phyloP scores from a whole-genome alignment of 2,797 vertebrate genomes.

The Cynopterus sphinx region DNA sequence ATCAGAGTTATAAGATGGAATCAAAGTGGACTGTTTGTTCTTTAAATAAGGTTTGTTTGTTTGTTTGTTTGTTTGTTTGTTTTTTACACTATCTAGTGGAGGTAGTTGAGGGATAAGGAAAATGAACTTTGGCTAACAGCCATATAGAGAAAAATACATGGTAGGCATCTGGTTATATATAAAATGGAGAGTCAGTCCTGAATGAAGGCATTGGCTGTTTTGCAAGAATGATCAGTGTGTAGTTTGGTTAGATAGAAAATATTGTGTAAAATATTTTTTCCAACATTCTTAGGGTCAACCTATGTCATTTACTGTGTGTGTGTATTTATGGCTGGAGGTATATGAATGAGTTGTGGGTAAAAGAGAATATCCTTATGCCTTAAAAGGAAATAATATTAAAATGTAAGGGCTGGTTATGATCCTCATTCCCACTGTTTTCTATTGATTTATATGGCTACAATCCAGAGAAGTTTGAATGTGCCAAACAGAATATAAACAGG shows the following conservation, averaged over 20 bases:
- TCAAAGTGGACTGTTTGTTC: not conserved
- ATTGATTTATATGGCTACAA: not conserved
- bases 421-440: too few species aligned
- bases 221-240: not conserved
- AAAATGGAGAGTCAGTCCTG: not conserved
- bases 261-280: not conserved
- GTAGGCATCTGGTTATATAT: not conserved
- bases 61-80: not conserved
- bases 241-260: not conserved
- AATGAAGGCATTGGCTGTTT: not conserved
- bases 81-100: not conserved
- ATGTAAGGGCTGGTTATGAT: not conserved
- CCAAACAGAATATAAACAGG: not conserved
- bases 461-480: not conserved
- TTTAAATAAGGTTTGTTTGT: not conserved
- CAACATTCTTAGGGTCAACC: not conserved
- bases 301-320: not conserved
- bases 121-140: not conserved
- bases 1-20: not conserved
- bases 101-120: not conserved
- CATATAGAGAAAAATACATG: not conserved
- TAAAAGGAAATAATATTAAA: not conserved
- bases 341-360: not conserved
- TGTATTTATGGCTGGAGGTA: not conserved
- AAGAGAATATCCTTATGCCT: not conserved